phyloP scores from a whole-genome alignment of 2,888 invertebrate species.

The Lithosia quadra region DNA sequence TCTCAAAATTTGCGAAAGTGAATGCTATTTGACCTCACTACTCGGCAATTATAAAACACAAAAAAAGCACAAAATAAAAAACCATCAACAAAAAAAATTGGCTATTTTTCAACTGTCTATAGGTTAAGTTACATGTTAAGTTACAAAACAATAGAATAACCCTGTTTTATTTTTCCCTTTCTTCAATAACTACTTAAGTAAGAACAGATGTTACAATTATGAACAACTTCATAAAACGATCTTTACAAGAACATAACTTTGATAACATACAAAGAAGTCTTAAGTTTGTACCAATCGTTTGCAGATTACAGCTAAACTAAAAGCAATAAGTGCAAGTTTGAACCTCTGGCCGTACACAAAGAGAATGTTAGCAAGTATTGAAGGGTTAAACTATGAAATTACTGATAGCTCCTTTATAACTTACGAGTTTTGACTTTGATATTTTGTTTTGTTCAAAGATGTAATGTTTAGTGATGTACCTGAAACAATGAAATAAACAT shows the following conservation, averaged over 20 bases:
- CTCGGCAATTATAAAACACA: too few species aligned
- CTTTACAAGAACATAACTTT: neutral
- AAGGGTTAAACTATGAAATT: neutral
- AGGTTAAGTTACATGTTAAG: too few species aligned
- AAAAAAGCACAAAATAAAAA: too few species aligned
- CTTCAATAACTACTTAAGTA: neutral
- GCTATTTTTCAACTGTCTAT: too few species aligned
- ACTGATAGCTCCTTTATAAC: neutral
- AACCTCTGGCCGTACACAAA: neutral
- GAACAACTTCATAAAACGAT: neutral
- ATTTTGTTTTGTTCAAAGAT: neutral
- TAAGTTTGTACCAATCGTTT: conserved; percentile 1
- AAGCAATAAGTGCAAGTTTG: neutral
- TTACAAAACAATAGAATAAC: neutral
- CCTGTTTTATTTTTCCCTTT: neutral
- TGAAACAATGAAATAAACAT: neutral
- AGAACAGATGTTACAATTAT: neutral
- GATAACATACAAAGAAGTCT: neutral
- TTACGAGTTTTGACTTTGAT: neutral
- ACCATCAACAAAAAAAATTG: too few species aligned
- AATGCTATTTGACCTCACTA: too few species aligned
- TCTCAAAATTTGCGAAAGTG: too few species aligned
- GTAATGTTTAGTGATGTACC: neutral
- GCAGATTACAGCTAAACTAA: neutral
- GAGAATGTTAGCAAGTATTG: neutral